Evolutionary conservation across 2,797 vertebrate species (phyloP), one percentile per base, ranked within the genome.

Genomic region (Thripadectes ignobilis): DNA sequence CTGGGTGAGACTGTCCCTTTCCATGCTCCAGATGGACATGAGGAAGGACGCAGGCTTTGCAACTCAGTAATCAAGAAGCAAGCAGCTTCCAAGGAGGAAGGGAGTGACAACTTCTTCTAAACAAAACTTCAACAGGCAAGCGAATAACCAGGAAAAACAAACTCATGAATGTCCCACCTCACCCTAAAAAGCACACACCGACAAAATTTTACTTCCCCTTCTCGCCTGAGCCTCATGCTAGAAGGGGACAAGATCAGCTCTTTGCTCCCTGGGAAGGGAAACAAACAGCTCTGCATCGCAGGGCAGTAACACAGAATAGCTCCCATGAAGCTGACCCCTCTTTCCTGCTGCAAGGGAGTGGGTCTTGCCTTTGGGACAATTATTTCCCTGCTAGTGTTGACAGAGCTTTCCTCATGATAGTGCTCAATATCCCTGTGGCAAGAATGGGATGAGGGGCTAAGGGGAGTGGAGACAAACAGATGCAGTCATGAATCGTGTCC

Each of bases 361-460:
- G 24, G 20, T 46, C 72, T 26, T 9, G 18, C 20, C 43, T 61
- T 52, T 36, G n/a, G 72, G 36, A 75, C 63, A 82, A 23, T 9
- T 21, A 0, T 54, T 34, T 72, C 45, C 36, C 48, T 1, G 3
- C 22, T 16, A 22, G 20, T 3, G 4, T 2, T 6, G 6, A 34
- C 1, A 2, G n/a, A 43, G 59, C 54, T 92, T 85, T 45, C 61
- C 29, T 24, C 74, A 78, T 39, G 55, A 24, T 0, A 39, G 29
- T 32, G 45, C 24, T 66, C 16, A 9, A 19, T 9, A 65, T 36
- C 22, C 65, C 58, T 1, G 0, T 1, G 5, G 11, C 48, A 51
- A 67, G 48, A 59, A 38, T 8, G 7, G 0, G 0, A 34, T 8
- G 24, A 17, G 26, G 29, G 12, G 6, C 2, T 3, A 67, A 52